These are phyloP conservation scores for Tromatobia lineatoria DNA, from an alignment of 2,888 invertebrate species.

Conservation along the genomic window DNA sequence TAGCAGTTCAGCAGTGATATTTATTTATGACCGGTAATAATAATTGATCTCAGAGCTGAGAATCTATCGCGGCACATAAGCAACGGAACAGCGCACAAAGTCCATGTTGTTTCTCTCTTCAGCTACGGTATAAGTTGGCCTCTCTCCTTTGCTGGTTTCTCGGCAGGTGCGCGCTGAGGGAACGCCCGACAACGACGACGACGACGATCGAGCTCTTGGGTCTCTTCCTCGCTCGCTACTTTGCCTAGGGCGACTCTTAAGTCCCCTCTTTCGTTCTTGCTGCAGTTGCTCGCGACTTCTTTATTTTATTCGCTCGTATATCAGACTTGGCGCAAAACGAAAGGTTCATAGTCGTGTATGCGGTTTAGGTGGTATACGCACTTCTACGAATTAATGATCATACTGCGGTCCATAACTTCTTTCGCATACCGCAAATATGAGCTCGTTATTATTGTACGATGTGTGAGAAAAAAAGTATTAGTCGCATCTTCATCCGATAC, in stretches of 20 bases:
- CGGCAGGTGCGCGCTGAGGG: constrained; percentile 60
- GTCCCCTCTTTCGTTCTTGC: constrained; percentile 19
- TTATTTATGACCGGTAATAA: constrained; percentile 81
- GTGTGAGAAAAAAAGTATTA: neutral
- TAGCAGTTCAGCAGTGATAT: constrained; percentile 73
- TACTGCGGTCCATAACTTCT: neutral
- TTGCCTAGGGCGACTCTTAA: constrained; percentile 59
- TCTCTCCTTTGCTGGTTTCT: constrained; percentile 26
- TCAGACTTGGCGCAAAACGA: constrained; percentile 77
- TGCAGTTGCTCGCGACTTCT: constrained; percentile 75
- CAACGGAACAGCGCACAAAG: constrained; percentile 34
- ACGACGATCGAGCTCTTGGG: constrained; percentile 38
- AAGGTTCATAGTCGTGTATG: constrained; percentile 73
- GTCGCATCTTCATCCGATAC: neutral
- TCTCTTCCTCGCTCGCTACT: constrained; percentile 45
- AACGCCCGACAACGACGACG: constrained; percentile 44
- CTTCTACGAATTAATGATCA: constrained; percentile 42
- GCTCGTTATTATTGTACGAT: neutral
- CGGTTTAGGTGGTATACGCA: neutral
- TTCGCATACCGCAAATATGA: constrained; percentile 5
- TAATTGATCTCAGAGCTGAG: constrained; percentile 78
- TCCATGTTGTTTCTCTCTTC: constrained; percentile 31
- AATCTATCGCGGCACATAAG: constrained; percentile 66
- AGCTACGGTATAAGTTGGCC: constrained; percentile 25
- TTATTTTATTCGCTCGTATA: constrained; percentile 79